Evolutionary conservation across 2,797 vertebrate genomes (phyloP), one percentile per base, ranked within the genome.

Genomic region (Liparis tanakae): DNA sequence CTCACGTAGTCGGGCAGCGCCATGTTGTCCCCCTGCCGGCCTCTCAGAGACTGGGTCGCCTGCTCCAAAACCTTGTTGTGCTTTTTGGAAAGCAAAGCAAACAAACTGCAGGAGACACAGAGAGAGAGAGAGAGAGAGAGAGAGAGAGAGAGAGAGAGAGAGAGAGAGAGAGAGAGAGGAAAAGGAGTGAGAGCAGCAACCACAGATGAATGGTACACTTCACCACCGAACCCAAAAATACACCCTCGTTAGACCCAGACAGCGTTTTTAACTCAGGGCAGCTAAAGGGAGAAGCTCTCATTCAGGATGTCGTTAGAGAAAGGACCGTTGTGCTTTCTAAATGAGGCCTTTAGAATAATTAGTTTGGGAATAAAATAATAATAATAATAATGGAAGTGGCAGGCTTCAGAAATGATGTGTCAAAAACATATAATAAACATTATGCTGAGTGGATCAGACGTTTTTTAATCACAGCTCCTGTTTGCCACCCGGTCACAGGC

Each of bases 61-160:
- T 99, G 98, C 89, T 99, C 97, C 94, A 99, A 88, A 82, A 99
- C 97, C 91, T 99, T 99, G 95, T 98, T 99, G 96, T 99, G 98
- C 85, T 99, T 99, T 94, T 98, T 99, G 51, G 98, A 99, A 91
- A 99, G 92, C 94, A 99, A 94, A 76, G 97, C 96, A 95, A 99
- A 98, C 69, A 99, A 95, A 93, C 97, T 99, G 92, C 61, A 71
- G 76, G 57, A 77, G 71, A 79, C 67, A 86, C 9, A 83, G 13
- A 78, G 51, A 87, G 37, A 77, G 15, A 13, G 12, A 43, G 14
- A 86, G 56, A 13, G 12, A 43, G 14, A 86, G 56, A 83, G 13
- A 78, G 51, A 87, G 37, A 77, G 15, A 13, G 12, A 43, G 14
- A 86, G 56, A n/a, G n/a, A n/a, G n/a, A n/a, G n/a, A n/a, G n/a